Base-by-base conservation (phyloP, 2,888 invertebrate genomes). In the Priocnemis perturbator region DNA sequence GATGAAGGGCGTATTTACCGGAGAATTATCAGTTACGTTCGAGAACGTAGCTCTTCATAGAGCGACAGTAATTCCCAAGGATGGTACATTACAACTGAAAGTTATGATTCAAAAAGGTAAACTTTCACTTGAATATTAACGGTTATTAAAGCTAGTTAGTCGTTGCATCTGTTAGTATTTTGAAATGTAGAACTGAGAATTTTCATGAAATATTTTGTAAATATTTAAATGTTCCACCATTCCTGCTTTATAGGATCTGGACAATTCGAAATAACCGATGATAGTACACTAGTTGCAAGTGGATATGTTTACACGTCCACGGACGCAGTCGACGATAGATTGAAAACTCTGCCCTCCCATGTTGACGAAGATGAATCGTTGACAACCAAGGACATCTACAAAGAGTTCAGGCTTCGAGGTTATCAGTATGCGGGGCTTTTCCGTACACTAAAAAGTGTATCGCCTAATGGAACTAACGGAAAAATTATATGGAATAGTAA, bases 11-110 rank as follows among this genome's bases (percentile, higher is more conserved):
- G 92, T 93, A 53, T 90, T 93, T 0, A 93, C 90, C 78, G 92
- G 92, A 23, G 93, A 95, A 76, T 91, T 96, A 21, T 93, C 95
- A 0, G 94, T 98, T 0, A 93, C 94, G 4, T 96, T 98, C 87
- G 95, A 96, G 86, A 93, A 98, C 88, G 92, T 97, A 11, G 92
- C 93, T 53, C 96, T 98, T 86, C 92, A 95, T 78, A 91, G 96
- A 80, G 97, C 97, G 5, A 97, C 96, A 0, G 94, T 94, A 77
- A 91, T 98, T n/a, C 66, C 93, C 94, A 0, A 92, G 93, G 73
- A 93, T 93, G 53, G 91, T 76, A 81, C 2, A 26, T 26, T 93
- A 5, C 90, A 90, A 15, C 86, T 94, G 4, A 90, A 88, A 1
- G 89, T 93, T 0, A 90, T 91, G 87, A 86, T 94, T 37, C 92